Evolutionary conservation across 2,888 invertebrate genomes (phyloP).

Genomic region (Tetragnatha montana): DNA sequence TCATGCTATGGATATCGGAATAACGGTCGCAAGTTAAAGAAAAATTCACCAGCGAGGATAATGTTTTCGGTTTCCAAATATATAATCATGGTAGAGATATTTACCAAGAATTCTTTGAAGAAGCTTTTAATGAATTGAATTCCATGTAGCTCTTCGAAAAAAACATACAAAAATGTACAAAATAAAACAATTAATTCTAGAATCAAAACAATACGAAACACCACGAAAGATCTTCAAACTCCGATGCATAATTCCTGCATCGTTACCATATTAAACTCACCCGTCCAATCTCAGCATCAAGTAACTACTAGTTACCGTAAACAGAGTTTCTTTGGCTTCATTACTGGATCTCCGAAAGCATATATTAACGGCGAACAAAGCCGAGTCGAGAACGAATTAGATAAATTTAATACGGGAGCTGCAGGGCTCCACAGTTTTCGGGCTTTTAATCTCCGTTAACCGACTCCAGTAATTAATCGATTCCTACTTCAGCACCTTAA

Average conservation of each 20-base stretch:
- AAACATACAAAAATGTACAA: too few species aligned
- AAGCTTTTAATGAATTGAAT: too few species aligned
- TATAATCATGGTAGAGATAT: too few species aligned
- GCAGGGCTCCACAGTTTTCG: constrained; percentile 14
- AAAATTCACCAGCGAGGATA: too few species aligned
- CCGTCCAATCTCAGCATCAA: not conserved
- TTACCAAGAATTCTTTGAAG: too few species aligned
- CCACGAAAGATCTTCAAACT: not conserved
- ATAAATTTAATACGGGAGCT: not conserved
- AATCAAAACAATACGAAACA: not conserved
- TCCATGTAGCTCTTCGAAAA: too few species aligned
- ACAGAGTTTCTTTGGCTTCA: not conserved
- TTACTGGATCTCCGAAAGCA: not conserved
- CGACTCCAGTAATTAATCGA: constrained; percentile 21
- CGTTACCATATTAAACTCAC: not conserved
- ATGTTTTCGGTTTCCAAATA: too few species aligned
- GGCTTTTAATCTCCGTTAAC: constrained; percentile 39
- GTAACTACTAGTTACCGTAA: not conserved
- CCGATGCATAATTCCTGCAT: not conserved
- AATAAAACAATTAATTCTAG: not conserved
- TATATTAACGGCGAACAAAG: not conserved
- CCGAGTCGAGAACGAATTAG: not conserved
- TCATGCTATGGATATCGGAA: too few species aligned
- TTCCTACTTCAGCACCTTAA: constrained; percentile 14
- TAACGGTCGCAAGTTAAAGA: too few species aligned